Percentiles rank a stretch among this genome's conserved stretches.
Evolutionary conservation across 2,888 invertebrate genomes (phyloP).

Genomic region (Troides aeacus): DNA sequence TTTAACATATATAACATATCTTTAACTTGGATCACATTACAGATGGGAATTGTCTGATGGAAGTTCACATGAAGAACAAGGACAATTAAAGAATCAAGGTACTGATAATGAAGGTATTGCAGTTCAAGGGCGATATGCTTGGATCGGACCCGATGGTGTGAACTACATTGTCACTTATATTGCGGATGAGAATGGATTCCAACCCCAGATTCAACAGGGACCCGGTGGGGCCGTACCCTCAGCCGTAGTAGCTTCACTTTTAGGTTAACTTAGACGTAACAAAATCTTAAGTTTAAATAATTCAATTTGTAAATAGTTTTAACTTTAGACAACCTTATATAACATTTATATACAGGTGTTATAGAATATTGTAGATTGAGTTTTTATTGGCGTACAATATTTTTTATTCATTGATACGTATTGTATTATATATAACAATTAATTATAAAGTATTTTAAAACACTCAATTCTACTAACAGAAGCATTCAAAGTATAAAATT

Average conservation of each 20-base stretch:
- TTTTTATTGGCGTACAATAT: conserved; percentile 26
- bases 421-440: neutral
- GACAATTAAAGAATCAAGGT: conserved; percentile 77
- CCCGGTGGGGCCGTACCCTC: conserved; percentile 62
- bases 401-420: conserved; percentile 10
- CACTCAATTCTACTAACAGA: no score
- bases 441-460: no score
- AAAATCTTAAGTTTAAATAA: conserved; percentile 17
- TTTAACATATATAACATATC: neutral
- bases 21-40: conserved; percentile 30
- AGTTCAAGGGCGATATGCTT: conserved; percentile 79
- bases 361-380: conserved; percentile 38
- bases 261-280: conserved; percentile 49
- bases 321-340: conserved; percentile 55
- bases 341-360: conserved; percentile 71
- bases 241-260: conserved; percentile 61
- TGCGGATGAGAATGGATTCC: conserved; percentile 78
- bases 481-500: no score
- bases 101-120: conserved; percentile 78
- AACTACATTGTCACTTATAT: conserved; percentile 80
- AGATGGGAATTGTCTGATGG: conserved; percentile 81
- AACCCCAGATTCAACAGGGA: conserved; percentile 68
- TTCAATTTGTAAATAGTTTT: conserved; percentile 38
- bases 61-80: conserved; percentile 77
- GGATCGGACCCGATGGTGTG: conserved; percentile 79